Percentiles rank a stretch among this genome's conserved stretches.
These are phyloP conservation scores for Pyrgus malvae DNA, from an alignment of 2,888 invertebrate species.

Conservation along the genomic window DNA sequence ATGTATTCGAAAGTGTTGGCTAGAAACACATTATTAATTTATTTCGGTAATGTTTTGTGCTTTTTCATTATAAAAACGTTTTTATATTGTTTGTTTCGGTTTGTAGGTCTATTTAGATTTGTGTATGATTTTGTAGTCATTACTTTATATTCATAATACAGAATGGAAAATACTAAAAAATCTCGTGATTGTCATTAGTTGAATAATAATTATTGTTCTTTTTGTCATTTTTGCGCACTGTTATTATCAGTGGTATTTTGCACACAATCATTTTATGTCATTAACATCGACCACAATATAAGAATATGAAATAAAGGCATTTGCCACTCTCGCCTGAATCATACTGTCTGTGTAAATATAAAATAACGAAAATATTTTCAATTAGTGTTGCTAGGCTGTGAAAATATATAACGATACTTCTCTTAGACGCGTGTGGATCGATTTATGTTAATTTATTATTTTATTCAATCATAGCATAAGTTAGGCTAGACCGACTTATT, in stretches of 20 bases:
- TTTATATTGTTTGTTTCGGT: not conserved
- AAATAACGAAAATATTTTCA: conserved; percentile 31
- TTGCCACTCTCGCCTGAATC: not conserved
- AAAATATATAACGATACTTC: conserved; percentile 50
- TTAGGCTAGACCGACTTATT: no score
- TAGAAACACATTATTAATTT: not conserved
- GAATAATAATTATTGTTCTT: not conserved
- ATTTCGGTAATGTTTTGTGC: not conserved
- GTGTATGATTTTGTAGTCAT: conserved; percentile 1
- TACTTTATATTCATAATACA: not conserved
- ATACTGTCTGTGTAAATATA: not conserved
- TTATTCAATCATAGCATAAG: not conserved
- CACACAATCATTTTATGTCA: not conserved
- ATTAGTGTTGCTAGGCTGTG: conserved; percentile 69
- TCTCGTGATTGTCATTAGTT: not conserved
- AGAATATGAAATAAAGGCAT: no score
- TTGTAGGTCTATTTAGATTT: not conserved
- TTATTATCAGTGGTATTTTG: not conserved
- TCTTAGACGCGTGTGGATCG: not conserved
- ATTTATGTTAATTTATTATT: not conserved
- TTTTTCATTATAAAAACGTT: not conserved
- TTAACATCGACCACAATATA: no score
- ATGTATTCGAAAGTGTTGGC: not conserved
- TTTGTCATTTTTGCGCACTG: no score
- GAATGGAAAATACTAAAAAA: not conserved